Evolutionary conservation across 2,888 invertebrate species (phyloP), one percentile per base, ranked within the genome.

Genomic region (Lysandra coridon): DNA sequence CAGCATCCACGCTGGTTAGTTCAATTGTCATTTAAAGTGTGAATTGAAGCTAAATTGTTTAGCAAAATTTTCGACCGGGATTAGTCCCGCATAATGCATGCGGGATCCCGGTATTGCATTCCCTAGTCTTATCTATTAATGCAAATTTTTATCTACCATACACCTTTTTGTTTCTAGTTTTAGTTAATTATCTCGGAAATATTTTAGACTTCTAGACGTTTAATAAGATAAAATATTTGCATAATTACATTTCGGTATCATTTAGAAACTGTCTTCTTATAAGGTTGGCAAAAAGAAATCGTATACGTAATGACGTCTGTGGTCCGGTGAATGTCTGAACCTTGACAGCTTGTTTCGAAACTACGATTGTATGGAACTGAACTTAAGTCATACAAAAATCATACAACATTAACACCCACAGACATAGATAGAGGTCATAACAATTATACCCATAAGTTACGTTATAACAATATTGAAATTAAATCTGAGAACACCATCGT

Each of bases 321-420:
- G 44, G 53, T 53, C 33, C 76, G 76, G 76, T 76, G 76, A 76
- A 76, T 53, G 76, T 33, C 53, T 76, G 53, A 53, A 49, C 76
- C 76, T 76, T 76, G 76, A 53, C 76, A 30, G 12, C 5, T 14
- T 23, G 74, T 76, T 76, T 53, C 76, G 76, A 17, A 30, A 76
- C 53, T 73, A 78, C 44, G 62, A 75, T 14, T 69, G 33, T 69
- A 64, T 64, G 64, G 30, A 64, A 33, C 33, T 33, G 33, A 69
- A 69, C 69, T 37, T 37, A 69, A 69, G 14, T 69, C 69, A 69
- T 69, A 69, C 69, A 37, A 69, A 69, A 69, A 69, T 69, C 69
- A 37, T 12, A 64, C 64, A 7, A 23, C 62, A 57, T 57, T 57
- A 17, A 57, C 14, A 37, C 33, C 33, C 33, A 69, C 33, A 69